Evolutionary conservation across 2,888 invertebrate genomes (phyloP), one percentile per base, ranked within the genome.

Genomic region (Eupelmus urozonus): DNA sequence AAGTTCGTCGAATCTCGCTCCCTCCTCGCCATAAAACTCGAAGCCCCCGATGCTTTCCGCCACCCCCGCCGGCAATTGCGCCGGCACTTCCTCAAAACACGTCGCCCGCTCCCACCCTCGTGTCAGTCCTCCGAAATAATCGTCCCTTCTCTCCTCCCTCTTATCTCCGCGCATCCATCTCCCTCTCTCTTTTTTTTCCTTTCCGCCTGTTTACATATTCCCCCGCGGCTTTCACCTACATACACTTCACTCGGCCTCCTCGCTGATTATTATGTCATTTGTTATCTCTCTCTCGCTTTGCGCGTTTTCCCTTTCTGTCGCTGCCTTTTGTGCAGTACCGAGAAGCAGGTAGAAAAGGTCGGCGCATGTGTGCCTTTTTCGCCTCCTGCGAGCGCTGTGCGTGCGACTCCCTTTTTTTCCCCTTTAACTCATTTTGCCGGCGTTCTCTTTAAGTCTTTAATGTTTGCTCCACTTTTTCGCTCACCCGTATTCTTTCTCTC

Each of bases 121-220:
- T 9, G 34, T n/a, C n/a, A n/a, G n/a, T n/a, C n/a, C n/a, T n/a
- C n/a, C n/a, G n/a, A n/a, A n/a, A n/a, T n/a, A 9, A 5, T 34
- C 34, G 34, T 34, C 9, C 34, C 3, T 9, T 34, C 34, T 34
- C n/a, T 34, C 34, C 34, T 60, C 23, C 23, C 60, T 62, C 69
- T 69, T 69, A 70, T 70, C 63, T 40, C 23, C 13, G 11, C 7
- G 23, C 42, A 57, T 76, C 42, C 63, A 70, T 76, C 69, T 69
- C 29, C 25, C 11, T 18, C 40, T 53, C 20, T 40, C 42, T 40
- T 73, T 73, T 73, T 65, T 67, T 67, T 51, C 69, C 62, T 29
- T 29, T 3, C 25, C 18, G 29, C 29, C n/a, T 63, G 78, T 80
- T 80, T 77, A 74, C 80, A 80, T 78, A 77, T 73, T 29, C 70